These are phyloP conservation scores for Phalacrocorax brasilianus DNA, from an alignment of 2,113 vertebrate species.

Conservation along the genomic window DNA sequence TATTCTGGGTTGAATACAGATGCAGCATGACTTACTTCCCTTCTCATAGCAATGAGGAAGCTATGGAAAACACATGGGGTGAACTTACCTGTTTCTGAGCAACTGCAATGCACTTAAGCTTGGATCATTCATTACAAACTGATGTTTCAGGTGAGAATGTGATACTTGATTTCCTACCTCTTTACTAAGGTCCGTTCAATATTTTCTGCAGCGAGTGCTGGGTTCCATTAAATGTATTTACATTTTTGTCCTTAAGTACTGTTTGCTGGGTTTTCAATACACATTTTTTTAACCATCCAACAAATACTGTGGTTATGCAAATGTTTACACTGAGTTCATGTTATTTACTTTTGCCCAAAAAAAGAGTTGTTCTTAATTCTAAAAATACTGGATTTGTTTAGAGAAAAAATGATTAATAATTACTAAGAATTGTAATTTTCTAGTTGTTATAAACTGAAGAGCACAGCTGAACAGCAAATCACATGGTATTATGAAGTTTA, in stretches of 20 bases:
- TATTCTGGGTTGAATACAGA: neutral
- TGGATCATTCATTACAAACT: neutral
- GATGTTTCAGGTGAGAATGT: neutral
- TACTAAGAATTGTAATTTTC: neutral
- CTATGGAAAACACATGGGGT: neutral
- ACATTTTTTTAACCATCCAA: conserved; percentile 14
- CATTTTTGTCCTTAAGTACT: conserved; percentile 54
- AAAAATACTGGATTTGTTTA: conserved; percentile 27
- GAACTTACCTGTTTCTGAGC: neutral
- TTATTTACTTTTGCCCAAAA: conserved; percentile 31
- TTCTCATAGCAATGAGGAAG: neutral
- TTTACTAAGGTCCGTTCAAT: neutral
- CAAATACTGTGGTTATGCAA: conserved; percentile 32
- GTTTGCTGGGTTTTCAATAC: conserved; percentile 28
- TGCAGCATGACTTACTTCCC: neutral
- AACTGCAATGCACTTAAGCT: neutral
- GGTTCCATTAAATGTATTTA: conserved; percentile 59
- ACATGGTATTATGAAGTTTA: neutral
- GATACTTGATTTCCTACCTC: neutral
- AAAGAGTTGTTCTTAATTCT: neutral
- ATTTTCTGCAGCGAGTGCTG: conserved; percentile 1
- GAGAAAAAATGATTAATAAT: conserved; percentile 31
- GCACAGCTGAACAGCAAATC: neutral
- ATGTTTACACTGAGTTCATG: conserved; percentile 48
- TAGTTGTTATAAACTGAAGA: neutral